Evolutionary conservation across 1,140 invertebrate genomes (phyloP).

Genomic region (Manduca sexta): DNA sequence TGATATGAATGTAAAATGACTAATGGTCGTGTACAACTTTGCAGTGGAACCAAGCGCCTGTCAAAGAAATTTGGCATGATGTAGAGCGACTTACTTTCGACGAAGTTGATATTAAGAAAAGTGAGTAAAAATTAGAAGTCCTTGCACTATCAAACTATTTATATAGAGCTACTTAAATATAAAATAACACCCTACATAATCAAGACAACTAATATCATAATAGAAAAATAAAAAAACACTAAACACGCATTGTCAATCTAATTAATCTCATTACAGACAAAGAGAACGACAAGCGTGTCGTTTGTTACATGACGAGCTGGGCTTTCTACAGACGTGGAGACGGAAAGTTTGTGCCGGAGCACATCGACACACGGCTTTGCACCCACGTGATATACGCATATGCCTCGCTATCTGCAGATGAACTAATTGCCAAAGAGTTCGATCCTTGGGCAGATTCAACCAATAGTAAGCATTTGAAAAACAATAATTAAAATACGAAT

Average conservation of each 20-base stretch:
- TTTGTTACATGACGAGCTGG: constrained; percentile 94
- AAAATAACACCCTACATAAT: no score
- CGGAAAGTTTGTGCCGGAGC: constrained; percentile 89
- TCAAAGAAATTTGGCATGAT: constrained; percentile 22
- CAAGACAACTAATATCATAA: no score
- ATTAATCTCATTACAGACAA: constrained; percentile 46
- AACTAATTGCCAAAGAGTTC: constrained; percentile 82
- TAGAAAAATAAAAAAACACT: no score
- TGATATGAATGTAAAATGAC: not conserved
- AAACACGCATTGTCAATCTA: no score
- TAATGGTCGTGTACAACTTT: constrained; percentile 11
- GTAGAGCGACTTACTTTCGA: constrained; percentile 20
- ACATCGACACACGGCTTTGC: constrained; percentile 85
- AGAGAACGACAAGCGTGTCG: constrained; percentile 74
- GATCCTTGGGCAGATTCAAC: constrained; percentile 91
- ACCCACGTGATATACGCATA: constrained; percentile 94
- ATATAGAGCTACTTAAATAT: no score
- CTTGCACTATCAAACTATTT: not conserved
- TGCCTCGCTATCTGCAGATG: constrained; percentile 86
- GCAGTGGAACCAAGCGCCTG: constrained; percentile 30
- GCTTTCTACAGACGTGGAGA: constrained; percentile 87
- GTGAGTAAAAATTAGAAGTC: constrained; percentile 25
- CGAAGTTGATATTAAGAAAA: constrained; percentile 37
- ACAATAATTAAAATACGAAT: no score
- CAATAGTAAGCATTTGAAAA: constrained; percentile 78